phyloP scores from a whole-genome alignment of 2,888 invertebrate genomes.

The Idaea straminata region DNA sequence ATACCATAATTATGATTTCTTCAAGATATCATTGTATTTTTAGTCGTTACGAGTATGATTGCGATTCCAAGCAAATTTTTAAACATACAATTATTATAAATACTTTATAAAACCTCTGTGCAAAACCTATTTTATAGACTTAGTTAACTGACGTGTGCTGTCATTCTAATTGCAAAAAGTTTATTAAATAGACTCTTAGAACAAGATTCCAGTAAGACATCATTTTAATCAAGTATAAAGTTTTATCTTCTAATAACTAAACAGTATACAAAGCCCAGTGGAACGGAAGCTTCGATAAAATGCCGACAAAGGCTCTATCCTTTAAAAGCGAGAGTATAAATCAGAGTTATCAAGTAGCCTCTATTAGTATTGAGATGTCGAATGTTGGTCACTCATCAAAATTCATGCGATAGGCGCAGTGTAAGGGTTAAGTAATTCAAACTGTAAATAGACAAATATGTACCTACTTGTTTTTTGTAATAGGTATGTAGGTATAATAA shows the following conservation, averaged over 20 bases:
- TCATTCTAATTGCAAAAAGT: no score
- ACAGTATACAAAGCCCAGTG: not conserved
- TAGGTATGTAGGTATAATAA: no score
- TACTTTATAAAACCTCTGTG: no score
- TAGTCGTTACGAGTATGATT: not conserved
- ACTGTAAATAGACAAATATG: not conserved
- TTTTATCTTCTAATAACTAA: not conserved
- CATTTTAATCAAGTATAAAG: no score
- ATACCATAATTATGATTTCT: slow-evolving; percentile 25
- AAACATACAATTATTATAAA: no score
- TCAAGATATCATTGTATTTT: not conserved
- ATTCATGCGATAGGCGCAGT: not conserved
- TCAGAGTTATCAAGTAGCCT: not conserved
- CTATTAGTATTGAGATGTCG: not conserved
- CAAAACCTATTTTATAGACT: no score
- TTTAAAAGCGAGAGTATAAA: not conserved
- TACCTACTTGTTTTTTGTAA: no score
- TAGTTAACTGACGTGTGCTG: no score
- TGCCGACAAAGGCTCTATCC: not conserved
- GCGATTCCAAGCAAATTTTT: not conserved
- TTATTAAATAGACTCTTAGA: no score
- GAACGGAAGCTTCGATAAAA: slow-evolving; percentile 22
- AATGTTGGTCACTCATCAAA: not conserved
- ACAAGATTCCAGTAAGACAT: no score
- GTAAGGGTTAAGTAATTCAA: not conserved